Evolutionary conservation across 2,113 vertebrate genomes (phyloP), one percentile per base, ranked within the genome.

Genomic region (Lagenorhynchus albirostris): DNA sequence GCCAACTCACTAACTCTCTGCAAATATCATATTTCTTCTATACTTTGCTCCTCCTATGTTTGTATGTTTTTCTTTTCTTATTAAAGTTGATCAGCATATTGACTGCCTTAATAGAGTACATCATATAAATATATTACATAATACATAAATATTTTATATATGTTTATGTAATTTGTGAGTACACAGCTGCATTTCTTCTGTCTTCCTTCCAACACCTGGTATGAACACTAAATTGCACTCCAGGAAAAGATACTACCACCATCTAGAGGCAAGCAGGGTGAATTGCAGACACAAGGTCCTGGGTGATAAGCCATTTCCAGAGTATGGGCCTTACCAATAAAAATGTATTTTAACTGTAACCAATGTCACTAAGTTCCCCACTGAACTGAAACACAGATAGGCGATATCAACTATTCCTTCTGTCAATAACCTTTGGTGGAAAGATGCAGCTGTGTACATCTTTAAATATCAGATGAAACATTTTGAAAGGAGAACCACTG

Each of bases 271-370:
- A 8, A 1, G 12, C 0, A 1, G 0, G 0, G 6, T 86, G n/a
- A 98, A 97, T 77, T 97, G 92, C 94, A 96, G 83, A 94, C 73
- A 96, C 53, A 84, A 70, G 26, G 60, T 33, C 80, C 47, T 29
- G 44, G 29, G 38, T 81, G 23, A 60, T 38, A 76, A 71, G 47
- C 12, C 33, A 63, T 86, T 92, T 95, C 31, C 26, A 85, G 38
- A 79, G 47, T 10, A 80, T 20, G n/a, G 18, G 18, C 29, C 12
- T 92, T 50, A 73, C 4, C 25, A 80, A 58, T 65, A 79, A 95
- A 92, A 89, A 88, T 26, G 62, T 50, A 83, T 85, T 97, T 96
- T 95, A 83, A 83, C 76, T 53, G 55, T 13, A 82, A 67, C 17
- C 14, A 4, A 5, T 85, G 38, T 60, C 47, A 79, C 41, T 91